Percentiles rank a stretch among this genome's conserved stretches.
phyloP scores from a whole-genome alignment of 2,888 invertebrate genomes.

The Pomacea canaliculata region DNA sequence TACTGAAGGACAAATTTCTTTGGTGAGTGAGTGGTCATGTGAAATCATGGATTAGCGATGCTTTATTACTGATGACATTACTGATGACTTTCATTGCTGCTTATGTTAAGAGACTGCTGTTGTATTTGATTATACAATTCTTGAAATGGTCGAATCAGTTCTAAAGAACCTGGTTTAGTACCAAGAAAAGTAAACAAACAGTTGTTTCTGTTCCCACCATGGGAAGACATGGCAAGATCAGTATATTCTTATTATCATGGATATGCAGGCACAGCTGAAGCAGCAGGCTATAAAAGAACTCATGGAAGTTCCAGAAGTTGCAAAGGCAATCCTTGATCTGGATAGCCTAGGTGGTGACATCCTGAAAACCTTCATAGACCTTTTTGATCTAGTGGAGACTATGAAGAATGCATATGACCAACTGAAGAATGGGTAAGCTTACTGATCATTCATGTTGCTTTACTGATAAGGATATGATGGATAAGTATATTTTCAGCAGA shows the following conservation, averaged over 20 bases:
- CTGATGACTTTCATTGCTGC: too few species aligned
- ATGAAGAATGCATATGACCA: slow-evolving; percentile 39
- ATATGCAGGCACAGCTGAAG: slow-evolving; percentile 32
- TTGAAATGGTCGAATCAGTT: too few species aligned
- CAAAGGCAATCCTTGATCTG: background rate
- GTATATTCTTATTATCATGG: too few species aligned
- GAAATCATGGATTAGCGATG: too few species aligned
- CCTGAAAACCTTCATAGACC: slow-evolving; percentile 24
- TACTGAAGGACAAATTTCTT: slow-evolving; percentile 38
- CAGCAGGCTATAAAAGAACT: slow-evolving; percentile 36
- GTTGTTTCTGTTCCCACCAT: too few species aligned
- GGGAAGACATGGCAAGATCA: too few species aligned
- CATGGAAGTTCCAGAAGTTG: slow-evolving; percentile 28
- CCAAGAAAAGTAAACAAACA: too few species aligned
- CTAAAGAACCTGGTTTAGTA: too few species aligned
- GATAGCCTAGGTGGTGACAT: slow-evolving; percentile 38
- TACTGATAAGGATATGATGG: background rate
- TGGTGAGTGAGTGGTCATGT: slow-evolving; percentile 28
- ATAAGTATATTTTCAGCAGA: background rate
- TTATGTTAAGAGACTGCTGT: too few species aligned
- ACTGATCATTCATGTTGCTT: background rate
- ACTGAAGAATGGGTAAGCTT: slow-evolving; percentile 41
- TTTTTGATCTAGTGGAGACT: slow-evolving; percentile 33
- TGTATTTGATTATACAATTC: too few species aligned
- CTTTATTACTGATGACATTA: too few species aligned